Evolutionary conservation across 2,797 vertebrate genomes (phyloP), one percentile per base, ranked within the genome.

Genomic region (Columba guinea): DNA sequence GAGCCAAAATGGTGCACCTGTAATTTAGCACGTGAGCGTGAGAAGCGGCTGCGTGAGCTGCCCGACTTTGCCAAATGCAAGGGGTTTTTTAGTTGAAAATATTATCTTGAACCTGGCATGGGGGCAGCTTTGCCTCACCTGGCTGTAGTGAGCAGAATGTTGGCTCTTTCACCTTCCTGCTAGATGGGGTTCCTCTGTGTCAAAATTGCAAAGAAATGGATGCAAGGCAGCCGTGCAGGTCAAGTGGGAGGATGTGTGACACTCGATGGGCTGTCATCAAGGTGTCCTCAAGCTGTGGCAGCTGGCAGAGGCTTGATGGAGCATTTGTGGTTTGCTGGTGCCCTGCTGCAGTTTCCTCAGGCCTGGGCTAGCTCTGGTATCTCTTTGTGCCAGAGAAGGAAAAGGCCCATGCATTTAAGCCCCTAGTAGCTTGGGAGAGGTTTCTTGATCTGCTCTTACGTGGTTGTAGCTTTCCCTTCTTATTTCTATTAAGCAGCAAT

Each of bases 401-500:
- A 49, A 59, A 80, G 5, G 0, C 8, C 20, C 2, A 0, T 35
- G 39, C 3, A 0, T 80, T 83, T 80, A 80, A 96, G 27, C 30
- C 44, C 53, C 44, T 7, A 2, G 35, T 46, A 32, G 44, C 82
- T 56, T 81, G 83, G 27, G 63, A 87, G 85, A 75, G 48, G 63
- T 26, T 86, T 79, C 93, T 52, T 85, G 73, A 90, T 71, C 93
- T 2, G 0, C 1, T 1, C 65, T 81, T 62, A 46, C 0, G 3
- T 0, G 0, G 35, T 69, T 90, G 91, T 91, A 94, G 84, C 79
- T 94, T 88, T 68, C 16, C 62, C 63, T 89, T 59, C 79, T 87
- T 89, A 95, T 39, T 94, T 69, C 62, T 85, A 2, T 37, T 87
- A 84, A 95, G 84, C 48, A 87, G 55, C 85, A 88, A 12, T 86